These are phyloP conservation scores for Pentalonia nigronervosa DNA, from an alignment of 1,140 invertebrate species.

Conservation along the genomic window DNA sequence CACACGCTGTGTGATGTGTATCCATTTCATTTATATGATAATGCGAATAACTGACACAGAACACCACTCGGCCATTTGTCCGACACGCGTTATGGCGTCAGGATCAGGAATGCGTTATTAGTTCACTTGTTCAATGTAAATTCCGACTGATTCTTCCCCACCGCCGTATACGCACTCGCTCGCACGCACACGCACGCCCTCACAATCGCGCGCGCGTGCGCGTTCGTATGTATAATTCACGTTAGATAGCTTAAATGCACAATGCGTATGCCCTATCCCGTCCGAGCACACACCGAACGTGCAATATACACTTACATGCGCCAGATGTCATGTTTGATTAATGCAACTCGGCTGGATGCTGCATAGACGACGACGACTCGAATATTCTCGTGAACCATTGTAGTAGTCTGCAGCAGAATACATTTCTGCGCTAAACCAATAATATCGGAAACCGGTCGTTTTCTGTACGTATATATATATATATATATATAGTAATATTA, in stretches of 20 bases:
- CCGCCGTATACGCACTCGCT: neutral
- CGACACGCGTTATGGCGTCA: slow-evolving; percentile 31
- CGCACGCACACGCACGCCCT: no score
- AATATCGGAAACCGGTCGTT: neutral
- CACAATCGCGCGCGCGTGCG: neutral
- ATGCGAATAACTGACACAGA: slow-evolving; percentile 39
- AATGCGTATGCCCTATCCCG: neutral
- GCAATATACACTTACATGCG: neutral
- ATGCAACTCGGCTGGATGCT: neutral
- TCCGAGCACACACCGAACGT: neutral
- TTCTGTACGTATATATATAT: neutral
- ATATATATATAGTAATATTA: neutral
- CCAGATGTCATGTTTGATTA: slow-evolving; percentile 47
- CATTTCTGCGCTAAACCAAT: neutral
- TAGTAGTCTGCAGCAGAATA: neutral
- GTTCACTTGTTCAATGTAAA: slow-evolving; percentile 53
- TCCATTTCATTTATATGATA: slow-evolving; percentile 57
- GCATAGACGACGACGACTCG: neutral
- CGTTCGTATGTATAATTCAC: slow-evolving; percentile 1
- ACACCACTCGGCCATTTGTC: slow-evolving; percentile 29
- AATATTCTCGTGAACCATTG: no score
- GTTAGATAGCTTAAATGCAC: slow-evolving; percentile 18
- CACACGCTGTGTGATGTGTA: neutral
- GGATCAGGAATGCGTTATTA: slow-evolving; percentile 49
- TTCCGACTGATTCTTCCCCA: neutral